Percentiles rank a stretch among this genome's conserved stretches.
Conservation (phyloP, 2,113 vertebrate genomes). For the Psittacara wagleri region DNA sequence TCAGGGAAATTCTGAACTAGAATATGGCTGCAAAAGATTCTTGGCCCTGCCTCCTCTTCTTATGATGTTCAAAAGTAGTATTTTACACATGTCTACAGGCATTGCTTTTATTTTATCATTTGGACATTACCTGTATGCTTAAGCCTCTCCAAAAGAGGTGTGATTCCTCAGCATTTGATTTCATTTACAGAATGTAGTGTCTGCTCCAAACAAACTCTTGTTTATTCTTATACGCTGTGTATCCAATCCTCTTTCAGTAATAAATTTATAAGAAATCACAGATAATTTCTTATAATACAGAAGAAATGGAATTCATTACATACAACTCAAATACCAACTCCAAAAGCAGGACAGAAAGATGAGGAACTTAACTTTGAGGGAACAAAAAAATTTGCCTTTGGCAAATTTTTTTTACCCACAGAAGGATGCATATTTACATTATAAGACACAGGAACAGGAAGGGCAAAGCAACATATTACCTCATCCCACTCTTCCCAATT, state of each 20-base stretch:
- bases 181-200: neutral
- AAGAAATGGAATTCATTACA: neutral
- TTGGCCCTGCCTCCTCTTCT: neutral
- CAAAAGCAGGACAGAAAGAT: neutral
- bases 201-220: neutral
- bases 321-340: neutral
- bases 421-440: neutral
- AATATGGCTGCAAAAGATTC: neutral
- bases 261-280: neutral
- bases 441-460: neutral
- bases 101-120: neutral
- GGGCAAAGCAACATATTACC: neutral
- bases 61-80: neutral
- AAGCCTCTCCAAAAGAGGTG: neutral
- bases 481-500: neutral
- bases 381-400: neutral
- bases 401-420: neutral
- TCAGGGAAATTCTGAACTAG: neutral
- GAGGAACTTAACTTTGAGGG: neutral
- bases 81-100: neutral
- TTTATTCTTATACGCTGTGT: neutral
- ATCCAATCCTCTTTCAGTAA: neutral
- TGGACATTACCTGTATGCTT: neutral
- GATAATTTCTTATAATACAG: neutral
- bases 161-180: neutral